Percentiles rank a stretch among this genome's conserved stretches.
Conservation (phyloP, 2,797 vertebrate genomes). For the Brachyrhaphis roseni region DNA sequence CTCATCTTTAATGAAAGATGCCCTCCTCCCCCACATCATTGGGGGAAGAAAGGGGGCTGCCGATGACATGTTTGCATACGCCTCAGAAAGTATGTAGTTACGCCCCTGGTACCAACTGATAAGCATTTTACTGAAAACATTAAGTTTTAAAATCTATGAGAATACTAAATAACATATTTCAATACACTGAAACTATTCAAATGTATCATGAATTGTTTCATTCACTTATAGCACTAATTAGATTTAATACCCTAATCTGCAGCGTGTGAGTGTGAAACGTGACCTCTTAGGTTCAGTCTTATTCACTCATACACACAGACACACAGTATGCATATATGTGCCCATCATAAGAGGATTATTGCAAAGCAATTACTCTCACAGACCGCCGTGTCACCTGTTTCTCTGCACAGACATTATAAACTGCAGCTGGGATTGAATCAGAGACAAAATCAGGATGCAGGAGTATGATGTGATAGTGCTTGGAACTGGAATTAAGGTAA, state of each 20-base stretch:
- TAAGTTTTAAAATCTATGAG: not conserved
- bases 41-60: no score
- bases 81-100: no score
- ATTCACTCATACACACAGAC: conserved; percentile 25
- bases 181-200: not conserved
- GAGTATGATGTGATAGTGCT: conserved; percentile 84
- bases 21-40: no score
- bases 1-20: no score
- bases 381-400: conserved; percentile 39
- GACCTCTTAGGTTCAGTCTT: not conserved
- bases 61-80: no score
- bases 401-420: conserved; percentile 10
- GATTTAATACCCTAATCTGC: conserved; percentile 19
- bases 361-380: conserved; percentile 59
- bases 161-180: not conserved
- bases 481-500: conserved; percentile 84
- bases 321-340: conserved; percentile 33
- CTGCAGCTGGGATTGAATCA: not conserved
- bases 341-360: conserved; percentile 75
- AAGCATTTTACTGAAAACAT: not conserved
- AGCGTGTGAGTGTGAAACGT: conserved; percentile 1
- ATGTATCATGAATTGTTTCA: no score
- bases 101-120: not conserved
- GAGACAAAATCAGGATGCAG: conserved; percentile 62
- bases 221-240: not conserved